Conservation (phyloP, 2,113 vertebrate species). For the Erythrocercus mccallii region DNA sequence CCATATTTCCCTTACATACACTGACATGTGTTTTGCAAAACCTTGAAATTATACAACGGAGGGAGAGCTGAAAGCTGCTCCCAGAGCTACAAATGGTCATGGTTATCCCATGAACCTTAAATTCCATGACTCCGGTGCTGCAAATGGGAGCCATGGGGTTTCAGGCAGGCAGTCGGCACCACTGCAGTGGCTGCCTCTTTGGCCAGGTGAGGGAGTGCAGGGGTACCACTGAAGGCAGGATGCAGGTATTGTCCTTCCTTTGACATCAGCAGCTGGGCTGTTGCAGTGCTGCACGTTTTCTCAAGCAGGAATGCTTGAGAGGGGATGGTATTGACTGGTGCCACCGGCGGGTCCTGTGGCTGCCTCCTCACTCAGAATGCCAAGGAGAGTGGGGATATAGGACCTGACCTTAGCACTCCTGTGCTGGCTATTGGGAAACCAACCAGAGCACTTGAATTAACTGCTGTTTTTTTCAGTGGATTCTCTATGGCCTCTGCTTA, state of each 20-base stretch:
- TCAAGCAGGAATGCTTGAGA: background rate
- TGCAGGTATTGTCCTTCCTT: background rate
- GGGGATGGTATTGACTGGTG: rapidly evolving
- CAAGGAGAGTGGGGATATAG: background rate
- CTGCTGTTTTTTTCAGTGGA: background rate
- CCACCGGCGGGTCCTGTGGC: background rate
- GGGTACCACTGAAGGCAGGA: background rate
- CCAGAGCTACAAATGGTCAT: background rate
- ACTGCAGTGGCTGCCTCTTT: background rate
- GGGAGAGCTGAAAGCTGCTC: slow-evolving; percentile 21
- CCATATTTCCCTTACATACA: background rate
- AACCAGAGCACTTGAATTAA: background rate
- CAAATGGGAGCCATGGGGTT: background rate
- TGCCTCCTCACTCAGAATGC: background rate
- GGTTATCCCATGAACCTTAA: background rate
- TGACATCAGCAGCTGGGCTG: background rate
- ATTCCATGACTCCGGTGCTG: background rate
- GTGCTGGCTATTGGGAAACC: background rate
- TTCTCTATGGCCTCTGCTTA: background rate
- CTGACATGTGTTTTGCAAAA: background rate
- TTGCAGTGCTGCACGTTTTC: rapidly evolving
- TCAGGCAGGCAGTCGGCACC: background rate
- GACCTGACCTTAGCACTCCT: background rate
- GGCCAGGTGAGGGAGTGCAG: background rate
- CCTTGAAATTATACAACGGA: slow-evolving; percentile 1